A percentile compares a stretch with the other conserved stretches of the same genome.
phyloP scores from a whole-genome alignment of 2,797 vertebrate genomes.

The Mastacembelus armatus region DNA sequence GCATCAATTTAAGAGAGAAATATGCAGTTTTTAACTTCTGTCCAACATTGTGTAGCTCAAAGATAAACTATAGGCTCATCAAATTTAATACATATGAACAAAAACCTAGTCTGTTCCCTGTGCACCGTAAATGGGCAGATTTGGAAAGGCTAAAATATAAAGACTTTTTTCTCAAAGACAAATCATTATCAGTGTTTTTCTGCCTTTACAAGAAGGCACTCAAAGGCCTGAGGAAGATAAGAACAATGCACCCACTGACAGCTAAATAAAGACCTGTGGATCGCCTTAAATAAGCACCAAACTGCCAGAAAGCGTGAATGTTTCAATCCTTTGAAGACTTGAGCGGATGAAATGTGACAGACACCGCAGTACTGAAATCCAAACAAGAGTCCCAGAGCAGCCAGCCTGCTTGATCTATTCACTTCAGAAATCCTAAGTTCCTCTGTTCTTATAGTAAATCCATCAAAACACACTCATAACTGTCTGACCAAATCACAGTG shows the following conservation, averaged over 20 bases:
- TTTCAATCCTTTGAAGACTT: constrained; percentile 35
- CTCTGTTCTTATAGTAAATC: constrained; percentile 35
- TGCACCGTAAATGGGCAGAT: neutral
- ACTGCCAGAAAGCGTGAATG: constrained; percentile 35
- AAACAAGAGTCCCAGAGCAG: constrained; percentile 40
- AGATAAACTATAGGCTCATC: no score
- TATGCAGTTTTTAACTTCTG: no score
- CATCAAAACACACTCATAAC: constrained; percentile 40
- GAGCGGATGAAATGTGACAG: constrained; percentile 49
- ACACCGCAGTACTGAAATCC: constrained; percentile 8
- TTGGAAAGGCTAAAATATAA: no score
- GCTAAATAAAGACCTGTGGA: constrained; percentile 67
- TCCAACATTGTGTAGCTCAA: no score
- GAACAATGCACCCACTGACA: constrained; percentile 55
- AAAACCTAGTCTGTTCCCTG: no score
- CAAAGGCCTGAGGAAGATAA: constrained; percentile 50
- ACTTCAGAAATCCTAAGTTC: constrained; percentile 34
- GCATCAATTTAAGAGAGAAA: no score
- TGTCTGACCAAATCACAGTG: constrained; percentile 29
- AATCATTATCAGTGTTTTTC: constrained; percentile 15
- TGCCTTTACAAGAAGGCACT: constrained; percentile 23
- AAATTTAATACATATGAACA: no score
- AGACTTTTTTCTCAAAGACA: neutral
- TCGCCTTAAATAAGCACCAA: constrained; percentile 57
- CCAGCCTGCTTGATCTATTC: constrained; percentile 16